Evolutionary conservation across 2,797 vertebrate species (phyloP).

Genomic region (Propithecus deckenii): DNA sequence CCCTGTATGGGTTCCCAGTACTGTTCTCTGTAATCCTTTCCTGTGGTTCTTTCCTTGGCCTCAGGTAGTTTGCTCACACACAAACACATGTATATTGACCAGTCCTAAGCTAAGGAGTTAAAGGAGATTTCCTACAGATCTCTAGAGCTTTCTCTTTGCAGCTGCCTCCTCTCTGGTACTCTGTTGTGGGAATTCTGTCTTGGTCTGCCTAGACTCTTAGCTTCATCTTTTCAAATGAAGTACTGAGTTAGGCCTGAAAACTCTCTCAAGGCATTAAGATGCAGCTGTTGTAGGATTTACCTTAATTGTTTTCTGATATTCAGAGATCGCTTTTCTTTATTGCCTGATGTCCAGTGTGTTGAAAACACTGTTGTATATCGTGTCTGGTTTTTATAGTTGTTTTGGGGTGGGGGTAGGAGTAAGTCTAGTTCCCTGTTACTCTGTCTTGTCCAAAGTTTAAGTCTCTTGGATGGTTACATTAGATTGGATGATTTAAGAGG

Average conservation of each 20-base stretch:
- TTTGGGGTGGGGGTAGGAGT: neutral
- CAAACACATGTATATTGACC: rapidly evolving
- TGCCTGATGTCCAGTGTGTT: neutral
- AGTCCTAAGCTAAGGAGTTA: neutral
- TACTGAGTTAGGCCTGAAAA: neutral
- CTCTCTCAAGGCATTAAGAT: neutral
- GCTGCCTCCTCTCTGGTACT: neutral
- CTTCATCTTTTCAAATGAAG: neutral
- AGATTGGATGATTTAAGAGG: neutral
- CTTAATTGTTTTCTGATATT: neutral
- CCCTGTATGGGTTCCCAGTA: neutral
- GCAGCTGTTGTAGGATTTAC: neutral
- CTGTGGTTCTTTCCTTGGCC: neutral
- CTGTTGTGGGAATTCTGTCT: neutral
- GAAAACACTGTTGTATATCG: neutral
- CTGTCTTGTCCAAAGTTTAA: neutral
- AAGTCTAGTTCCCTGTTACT: neutral
- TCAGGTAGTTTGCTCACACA: neutral
- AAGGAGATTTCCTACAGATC: neutral
- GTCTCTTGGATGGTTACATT: neutral
- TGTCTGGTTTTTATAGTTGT: neutral
- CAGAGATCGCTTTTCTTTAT: neutral
- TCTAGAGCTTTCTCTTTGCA: neutral
- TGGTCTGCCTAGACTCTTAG: neutral
- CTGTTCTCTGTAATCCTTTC: neutral